Evolutionary conservation across 2,797 vertebrate genomes (phyloP), one percentile per base, ranked within the genome.

Genomic region (Falco rusticolus): DNA sequence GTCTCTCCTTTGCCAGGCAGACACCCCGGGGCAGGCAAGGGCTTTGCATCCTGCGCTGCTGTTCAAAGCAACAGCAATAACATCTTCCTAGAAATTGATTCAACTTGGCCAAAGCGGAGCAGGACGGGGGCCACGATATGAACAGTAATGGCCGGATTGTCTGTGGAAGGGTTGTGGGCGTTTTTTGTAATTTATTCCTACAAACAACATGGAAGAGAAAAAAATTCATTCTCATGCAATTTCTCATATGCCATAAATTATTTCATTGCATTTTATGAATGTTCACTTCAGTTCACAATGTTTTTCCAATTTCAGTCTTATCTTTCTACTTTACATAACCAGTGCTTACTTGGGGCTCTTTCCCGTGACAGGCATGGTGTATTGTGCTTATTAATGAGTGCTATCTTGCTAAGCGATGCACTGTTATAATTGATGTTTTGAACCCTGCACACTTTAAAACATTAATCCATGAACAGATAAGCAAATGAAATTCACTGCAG

Each of bases 11-110:
- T 34, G 31, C 18, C 2, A 2, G 53, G 17, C 39, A 16, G 47
- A 6, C 3, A 13, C 25, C 19, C 31, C 37, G 5, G 6, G 28
- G 26, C 34, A 14, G 41, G 24, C 65, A 18, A 59, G 15, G 48
- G 11, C 41, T 56, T 50, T 51, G 43, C 25, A 8, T 51, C 72
- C 50, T 16, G 74, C 19, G 0, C 37, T 29, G 81, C 91, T 29
- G 15, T 84, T 96, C 95, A 89, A n/a, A 95, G 64, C 91, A 68
- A 69, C 12, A 87, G 72, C 78, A 95, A 95, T 91, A 90, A 76
- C 81, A 50, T 71, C 63, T 79, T 93, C 68, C 60, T 77, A 65
- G 69, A 69, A 95, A 94, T 90, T 57, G 57, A 74, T 86, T 94
- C 88, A 94, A 7, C 89, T 80, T 90, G 93, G 93, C 68, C 83